Evolutionary conservation across 2,888 invertebrate species (phyloP), one percentile per base, ranked within the genome.

Genomic region (Oxycera nigricornis): DNA sequence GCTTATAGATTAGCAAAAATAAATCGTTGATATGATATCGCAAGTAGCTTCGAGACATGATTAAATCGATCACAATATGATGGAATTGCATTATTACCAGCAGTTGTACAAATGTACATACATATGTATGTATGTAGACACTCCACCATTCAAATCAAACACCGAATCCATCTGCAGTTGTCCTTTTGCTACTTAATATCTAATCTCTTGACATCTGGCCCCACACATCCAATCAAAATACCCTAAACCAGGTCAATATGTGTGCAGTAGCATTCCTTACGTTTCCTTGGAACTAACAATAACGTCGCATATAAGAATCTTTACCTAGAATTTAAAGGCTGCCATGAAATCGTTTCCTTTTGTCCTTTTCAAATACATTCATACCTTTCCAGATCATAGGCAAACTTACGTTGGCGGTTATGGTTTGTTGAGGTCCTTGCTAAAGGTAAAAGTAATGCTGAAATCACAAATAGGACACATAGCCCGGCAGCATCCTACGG

Each of bases 141-240:
- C n/a, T n/a, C n/a, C n/a, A n/a, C n/a, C n/a, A n/a, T n/a, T n/a
- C n/a, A n/a, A n/a, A n/a, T n/a, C n/a, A n/a, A n/a, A n/a, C n/a
- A n/a, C n/a, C n/a, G n/a, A n/a, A n/a, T n/a, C n/a, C n/a, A n/a
- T n/a, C n/a, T n/a, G n/a, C n/a, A n/a, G n/a, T n/a, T n/a, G n/a
- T n/a, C n/a, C n/a, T n/a, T n/a, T n/a, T n/a, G n/a, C n/a, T n/a
- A n/a, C n/a, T n/a, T n/a, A n/a, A n/a, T n/a, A n/a, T n/a, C n/a
- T n/a, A n/a, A n/a, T n/a, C n/a, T n/a, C n/a, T n/a, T 35, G 35
- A 61, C 61, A 61, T 61, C 61, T 61, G 61, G 35, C 35, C 17
- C 6, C 17, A 31, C 9, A 6, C 35, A 31, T 30, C 31, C 35
- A 2, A 31, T 61, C n/a, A 20, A 6, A 30, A 61, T 61, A 6